These are phyloP conservation scores for Myotis planiceps DNA, from an alignment of 2,797 vertebrate genomes.

Conservation along the genomic window DNA sequence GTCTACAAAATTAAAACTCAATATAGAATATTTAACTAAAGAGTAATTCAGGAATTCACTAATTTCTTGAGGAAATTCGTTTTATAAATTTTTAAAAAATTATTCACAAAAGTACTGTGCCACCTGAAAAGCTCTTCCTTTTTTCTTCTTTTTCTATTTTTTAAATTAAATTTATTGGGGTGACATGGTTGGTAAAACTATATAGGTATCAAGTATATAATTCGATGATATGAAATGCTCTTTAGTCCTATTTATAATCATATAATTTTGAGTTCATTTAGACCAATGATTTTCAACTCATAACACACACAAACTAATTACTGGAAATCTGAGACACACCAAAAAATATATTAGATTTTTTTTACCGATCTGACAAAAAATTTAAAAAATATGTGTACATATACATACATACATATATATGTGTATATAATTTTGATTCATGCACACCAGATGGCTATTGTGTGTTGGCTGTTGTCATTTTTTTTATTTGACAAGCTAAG, in stretches of 20 bases:
- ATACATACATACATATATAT: not conserved
- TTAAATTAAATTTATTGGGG: not conserved
- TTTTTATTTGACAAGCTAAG: not conserved
- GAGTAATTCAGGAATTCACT: not conserved
- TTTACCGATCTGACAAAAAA: not conserved
- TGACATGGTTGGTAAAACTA: not conserved
- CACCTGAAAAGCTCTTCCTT: not conserved
- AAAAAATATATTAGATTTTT: not conserved
- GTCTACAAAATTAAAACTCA: constrained; percentile 6
- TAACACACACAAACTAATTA: not conserved
- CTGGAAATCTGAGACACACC: not conserved
- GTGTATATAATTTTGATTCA: not conserved
- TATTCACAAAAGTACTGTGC: not conserved
- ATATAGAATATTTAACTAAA: not conserved
- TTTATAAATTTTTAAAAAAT: not conserved
- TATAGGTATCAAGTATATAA: not conserved
- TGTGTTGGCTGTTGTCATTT: not conserved
- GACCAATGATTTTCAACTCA: not conserved
- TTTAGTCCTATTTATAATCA: not conserved
- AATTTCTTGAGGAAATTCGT: not conserved
- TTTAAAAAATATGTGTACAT: not conserved
- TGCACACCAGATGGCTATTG: not conserved
- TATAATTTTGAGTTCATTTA: not conserved
- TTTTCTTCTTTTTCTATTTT: not conserved
- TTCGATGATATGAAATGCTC: not conserved